These are phyloP conservation scores for Petromus typicus DNA, from an alignment of 2,113 vertebrate genomes.

Conservation along the genomic window DNA sequence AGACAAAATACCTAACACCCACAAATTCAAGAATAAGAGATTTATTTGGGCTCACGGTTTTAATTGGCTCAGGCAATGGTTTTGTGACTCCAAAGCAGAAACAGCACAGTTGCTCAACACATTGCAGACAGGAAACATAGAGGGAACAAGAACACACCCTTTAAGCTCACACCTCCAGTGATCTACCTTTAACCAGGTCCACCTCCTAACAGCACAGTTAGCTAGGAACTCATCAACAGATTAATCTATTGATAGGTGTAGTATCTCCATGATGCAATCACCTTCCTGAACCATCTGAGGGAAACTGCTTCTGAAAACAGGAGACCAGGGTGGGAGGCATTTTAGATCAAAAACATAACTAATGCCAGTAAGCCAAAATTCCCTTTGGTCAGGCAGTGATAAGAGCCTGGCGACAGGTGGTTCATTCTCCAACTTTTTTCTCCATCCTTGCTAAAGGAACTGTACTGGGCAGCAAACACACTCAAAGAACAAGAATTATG, in stretches of 20 bases:
- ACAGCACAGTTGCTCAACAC: neutral
- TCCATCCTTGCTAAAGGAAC: constrained; percentile 20
- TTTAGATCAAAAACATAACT: neutral
- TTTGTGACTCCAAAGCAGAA: neutral
- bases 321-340: neutral
- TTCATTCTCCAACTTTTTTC: neutral
- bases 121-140: neutral
- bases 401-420: neutral
- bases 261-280: neutral
- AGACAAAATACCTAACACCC: neutral
- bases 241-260: neutral
- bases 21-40: neutral
- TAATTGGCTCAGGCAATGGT: neutral
- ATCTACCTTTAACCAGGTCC: neutral
- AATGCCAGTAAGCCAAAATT: neutral
- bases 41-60: neutral
- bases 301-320: neutral
- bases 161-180: neutral
- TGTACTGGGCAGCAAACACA: neutral
- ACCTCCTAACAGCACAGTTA: neutral
- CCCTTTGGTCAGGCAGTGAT: neutral
- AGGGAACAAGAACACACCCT: neutral
- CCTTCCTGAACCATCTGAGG: neutral
- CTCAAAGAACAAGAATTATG: neutral
- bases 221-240: neutral